phyloP scores from a whole-genome alignment of 2,888 invertebrate species.

The Tachystola acroxantha region DNA sequence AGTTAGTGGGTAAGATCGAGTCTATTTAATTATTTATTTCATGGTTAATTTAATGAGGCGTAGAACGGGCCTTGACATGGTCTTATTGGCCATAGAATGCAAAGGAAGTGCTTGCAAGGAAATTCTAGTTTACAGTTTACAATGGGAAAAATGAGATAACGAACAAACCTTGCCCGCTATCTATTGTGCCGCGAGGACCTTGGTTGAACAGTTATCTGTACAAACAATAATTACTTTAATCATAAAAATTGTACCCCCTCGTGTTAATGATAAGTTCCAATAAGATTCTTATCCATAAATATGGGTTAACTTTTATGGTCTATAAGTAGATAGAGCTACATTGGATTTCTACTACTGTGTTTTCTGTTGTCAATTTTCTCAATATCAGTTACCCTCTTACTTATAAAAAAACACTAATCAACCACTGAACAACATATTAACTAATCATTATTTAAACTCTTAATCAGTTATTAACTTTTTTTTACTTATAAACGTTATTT shows the following conservation, averaged over 20 bases:
- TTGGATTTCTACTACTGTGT: no score
- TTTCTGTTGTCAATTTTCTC: no score
- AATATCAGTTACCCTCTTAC: no score
- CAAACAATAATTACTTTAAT: not conserved
- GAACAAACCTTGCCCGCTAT: constrained; percentile 21
- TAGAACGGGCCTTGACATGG: constrained; percentile 50
- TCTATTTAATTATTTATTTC: constrained; percentile 50
- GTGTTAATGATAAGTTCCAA: not conserved
- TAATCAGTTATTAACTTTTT: no score
- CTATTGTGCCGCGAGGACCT: constrained; percentile 12
- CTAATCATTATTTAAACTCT: no score
- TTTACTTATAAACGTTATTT: no score
- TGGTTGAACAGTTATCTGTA: constrained; percentile 1
- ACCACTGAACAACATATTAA: no score
- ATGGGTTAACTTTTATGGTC: no score
- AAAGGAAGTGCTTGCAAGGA: constrained; percentile 49
- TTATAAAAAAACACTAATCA: no score
- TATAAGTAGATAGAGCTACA: no score
- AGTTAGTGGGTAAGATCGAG: constrained; percentile 45
- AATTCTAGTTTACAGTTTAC: constrained; percentile 42
- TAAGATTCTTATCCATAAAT: not conserved
- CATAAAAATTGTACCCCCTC: not conserved
- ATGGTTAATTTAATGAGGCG: constrained; percentile 41
- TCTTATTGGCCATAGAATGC: constrained; percentile 38
- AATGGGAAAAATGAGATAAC: constrained; percentile 34